Evolutionary conservation across 37 sponge, comb jelly and placozoan genomes (phyloP).

Genomic region (Axinella damicornis): DNA sequence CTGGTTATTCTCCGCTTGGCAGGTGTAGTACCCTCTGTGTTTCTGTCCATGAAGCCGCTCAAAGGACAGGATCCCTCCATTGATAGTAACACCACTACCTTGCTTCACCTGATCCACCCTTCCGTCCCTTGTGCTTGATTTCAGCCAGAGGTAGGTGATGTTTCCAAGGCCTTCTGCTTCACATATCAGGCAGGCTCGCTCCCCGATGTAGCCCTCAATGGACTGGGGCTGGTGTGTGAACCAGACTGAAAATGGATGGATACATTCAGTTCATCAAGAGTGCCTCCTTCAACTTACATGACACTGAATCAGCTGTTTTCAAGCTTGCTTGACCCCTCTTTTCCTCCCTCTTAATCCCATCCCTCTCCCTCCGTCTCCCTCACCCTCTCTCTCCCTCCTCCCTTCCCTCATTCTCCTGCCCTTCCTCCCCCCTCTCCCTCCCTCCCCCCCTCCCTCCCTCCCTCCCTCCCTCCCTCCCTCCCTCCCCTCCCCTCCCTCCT

Average conservation of each 20-base stretch:
- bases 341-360: not conserved
- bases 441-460: conserved; percentile 6
- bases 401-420: not conserved
- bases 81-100: not conserved
- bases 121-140: conserved; percentile 18
- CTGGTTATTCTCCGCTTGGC: conserved; percentile 30
- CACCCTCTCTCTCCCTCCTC: conserved; percentile 2
- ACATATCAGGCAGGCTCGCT: not conserved
- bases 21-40: conserved; percentile 51
- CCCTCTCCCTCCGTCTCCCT: conserved; percentile 6
- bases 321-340: no score
- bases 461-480: not conserved
- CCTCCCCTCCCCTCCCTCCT: not conserved
- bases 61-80: conserved; percentile 5
- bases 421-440: not conserved
- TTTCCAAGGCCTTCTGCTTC: conserved; percentile 21
- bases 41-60: not conserved
- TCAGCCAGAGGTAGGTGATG: conserved; percentile 44
- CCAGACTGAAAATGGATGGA: conserved; percentile 50
- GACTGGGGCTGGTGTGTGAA: conserved; percentile 15
- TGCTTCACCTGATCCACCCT: not conserved
- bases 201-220: not conserved
- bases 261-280: no score
- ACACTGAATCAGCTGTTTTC: not conserved
- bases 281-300: no score